Base-by-base conservation (phyloP, 2,888 invertebrate genomes). In the Drymonia ruficornis region DNA sequence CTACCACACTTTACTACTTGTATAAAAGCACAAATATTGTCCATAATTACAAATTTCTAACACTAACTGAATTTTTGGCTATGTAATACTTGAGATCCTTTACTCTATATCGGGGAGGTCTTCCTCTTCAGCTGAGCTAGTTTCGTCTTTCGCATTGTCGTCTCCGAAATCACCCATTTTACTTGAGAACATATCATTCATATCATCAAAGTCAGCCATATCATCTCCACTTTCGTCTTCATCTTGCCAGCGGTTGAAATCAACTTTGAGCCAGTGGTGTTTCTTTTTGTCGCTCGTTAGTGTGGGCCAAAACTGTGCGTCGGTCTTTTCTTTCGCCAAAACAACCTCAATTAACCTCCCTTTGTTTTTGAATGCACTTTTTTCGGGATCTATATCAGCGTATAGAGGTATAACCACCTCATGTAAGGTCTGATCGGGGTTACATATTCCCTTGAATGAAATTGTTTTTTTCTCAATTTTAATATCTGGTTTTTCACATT, bases 221-320 rank as follows among this genome's bases (percentile, higher is more conserved):
- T 97, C 98, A 70, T 96, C 96, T 11, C 96, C 97, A 57, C 96
- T 97, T 57, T 99, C 99, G 76, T 98, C 97, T 89, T 99, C 99
- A 92, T 99, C 99, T 85, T 96, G 96, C 99, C 99, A 99, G 89
- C 98, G 98, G 81, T 97, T 96, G 85, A 99, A 99, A 84, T 99
- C 99, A 67, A 98, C 96, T 93, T 98, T 99, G 65, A 99, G 94
- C 98, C 98, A 99, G 84, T 98, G 98, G 77, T 96, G 95, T 92
- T 99, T 98, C 84, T 95, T 96, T 74, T 95, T 96, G 71, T 97
- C 97, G 84, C 96, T 96, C 46, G 97, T 96, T 62, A 99, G 93
- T 59, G 96, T 88, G 46, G 98, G 96, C 99, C 99, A 99, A 83
- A 95, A 98, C 4, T 96, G 94, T 60, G 96, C 96, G 52, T 84